Evolutionary conservation across 2,888 invertebrate genomes (phyloP), one percentile per base, ranked within the genome.

Genomic region (Cosmia pyralina): DNA sequence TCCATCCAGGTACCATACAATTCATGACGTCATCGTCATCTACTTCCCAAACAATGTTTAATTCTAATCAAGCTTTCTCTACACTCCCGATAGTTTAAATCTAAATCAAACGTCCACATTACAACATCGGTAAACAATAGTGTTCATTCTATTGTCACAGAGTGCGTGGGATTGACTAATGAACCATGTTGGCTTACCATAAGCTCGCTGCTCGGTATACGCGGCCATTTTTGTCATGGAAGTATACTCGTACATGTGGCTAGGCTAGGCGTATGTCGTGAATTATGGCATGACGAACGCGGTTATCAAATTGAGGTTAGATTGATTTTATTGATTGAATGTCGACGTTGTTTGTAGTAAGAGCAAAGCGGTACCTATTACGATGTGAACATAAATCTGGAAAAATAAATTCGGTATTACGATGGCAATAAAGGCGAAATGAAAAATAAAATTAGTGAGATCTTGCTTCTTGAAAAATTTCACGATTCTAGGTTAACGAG

Each of bases 161-260:
- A 62, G 72, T 75, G 92, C 91, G 94, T 94, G 92, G 93, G 93
- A 80, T 90, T 91, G 89, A 90, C 90, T 91, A 93, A 93, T 93
- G 92, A 93, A 89, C 83, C 86, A 82, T 83, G 78, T 76, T 82
- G 71, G 79, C 67, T 72, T 67, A 74, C 84, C 75, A 81, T 77
- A 85, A 82, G 82, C 80, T 75, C 64, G 66, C 57, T 59, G 82
- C 80, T 75, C 64, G 66, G 59, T 59, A 59, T 75, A 72, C 55
- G 62, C 66, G 58, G 65, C 84, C 88, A 87, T 88, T 88, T 88
- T 88, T 85, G 87, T 85, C 77, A 73, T 57, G 52, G 22, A 53
- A 13, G 72, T 71, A n/a, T n/a, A n/a, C n/a, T n/a, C n/a, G n/a
- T n/a, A 69, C 69, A 64, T 79, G 53, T 75, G 59, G 71, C 69